Base-by-base conservation (phyloP, 2,888 invertebrate genomes). In the Trachelus tabidus region DNA sequence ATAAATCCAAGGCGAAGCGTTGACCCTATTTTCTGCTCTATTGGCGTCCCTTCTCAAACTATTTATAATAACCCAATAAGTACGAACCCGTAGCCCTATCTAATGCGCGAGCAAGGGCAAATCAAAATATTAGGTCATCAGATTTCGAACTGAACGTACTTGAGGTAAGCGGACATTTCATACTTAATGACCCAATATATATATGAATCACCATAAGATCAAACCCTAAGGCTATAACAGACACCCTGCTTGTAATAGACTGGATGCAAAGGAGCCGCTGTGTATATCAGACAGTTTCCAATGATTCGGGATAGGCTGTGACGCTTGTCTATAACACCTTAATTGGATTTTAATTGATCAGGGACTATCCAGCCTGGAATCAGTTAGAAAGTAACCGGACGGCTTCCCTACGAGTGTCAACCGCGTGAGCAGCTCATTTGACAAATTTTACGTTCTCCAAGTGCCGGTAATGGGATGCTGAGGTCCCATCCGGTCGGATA, bases 241-340 rank as follows among this genome's bases (percentile, higher is more conserved):
- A 56, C 23, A 23, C 56, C 56, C 9, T 23, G 23, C 9, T 56
- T 56, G 9, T 9, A 56, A 56, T 23, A 56, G 56, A 56, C 56
- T 56, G 23, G 23, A 56, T 9, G 56, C 56, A 56, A 56, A 9
- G 56, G 9, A 56, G 56, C 23, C 15, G 56, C 56, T 56, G 56
- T 56, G 2, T 56, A 9, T 56, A 56, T 23, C 23, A 40, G 40
- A 40, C 2, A 56, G 56, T 56, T 56, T 56, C 9, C 9, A 15
- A 56, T 9, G 56, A 56, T 56, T 56, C 56, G 6, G 56, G 56
- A 23, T 23, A 3, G 56, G 23, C 23, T 77, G 76, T 79, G 79
- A 81, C 79, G 79, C 77, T 79, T 80, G 76, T 79, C 80, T 76
- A 75, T 79, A 75, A 79, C 75, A 79, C 78, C 80, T 79, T 81